A percentile compares a stretch with the other conserved stretches of the same genome.
These are phyloP conservation scores for Alouatta palliata DNA, from an alignment of 2,113 vertebrate species.

Conservation along the genomic window DNA sequence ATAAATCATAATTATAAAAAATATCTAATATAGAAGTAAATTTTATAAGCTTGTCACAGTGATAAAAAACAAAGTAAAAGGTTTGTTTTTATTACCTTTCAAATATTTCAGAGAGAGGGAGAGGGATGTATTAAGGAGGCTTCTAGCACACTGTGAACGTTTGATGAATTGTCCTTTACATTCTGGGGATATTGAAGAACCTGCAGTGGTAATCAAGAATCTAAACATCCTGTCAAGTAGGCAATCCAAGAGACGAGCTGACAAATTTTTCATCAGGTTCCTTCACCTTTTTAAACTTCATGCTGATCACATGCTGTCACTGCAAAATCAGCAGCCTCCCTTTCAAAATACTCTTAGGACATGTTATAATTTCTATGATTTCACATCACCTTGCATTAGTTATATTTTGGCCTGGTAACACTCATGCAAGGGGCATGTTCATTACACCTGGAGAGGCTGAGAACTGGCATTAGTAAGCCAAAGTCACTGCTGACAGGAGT, in stretches of 20 bases:
- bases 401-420: not conserved
- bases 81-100: not conserved
- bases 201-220: not conserved
- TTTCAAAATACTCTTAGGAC: constrained; percentile 33
- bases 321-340: not conserved
- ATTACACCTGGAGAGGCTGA: not conserved
- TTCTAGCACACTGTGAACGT: not conserved
- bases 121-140: not conserved
- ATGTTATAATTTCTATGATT: constrained; percentile 25
- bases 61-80: not conserved
- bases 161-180: not conserved
- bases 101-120: not conserved
- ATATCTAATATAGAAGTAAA: not conserved
- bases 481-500: not conserved
- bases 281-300: not conserved
- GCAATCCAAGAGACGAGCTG: not conserved
- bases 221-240: not conserved
- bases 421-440: not conserved
- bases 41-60: not conserved
- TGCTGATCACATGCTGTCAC: constrained; percentile 24
- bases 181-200: not conserved
- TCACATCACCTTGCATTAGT: not conserved
- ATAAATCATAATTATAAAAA: not conserved
- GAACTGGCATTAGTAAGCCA: not conserved
- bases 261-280: not conserved